phyloP scores from a whole-genome alignment of 2,113 vertebrate species.

The Platichthys stellatus region DNA sequence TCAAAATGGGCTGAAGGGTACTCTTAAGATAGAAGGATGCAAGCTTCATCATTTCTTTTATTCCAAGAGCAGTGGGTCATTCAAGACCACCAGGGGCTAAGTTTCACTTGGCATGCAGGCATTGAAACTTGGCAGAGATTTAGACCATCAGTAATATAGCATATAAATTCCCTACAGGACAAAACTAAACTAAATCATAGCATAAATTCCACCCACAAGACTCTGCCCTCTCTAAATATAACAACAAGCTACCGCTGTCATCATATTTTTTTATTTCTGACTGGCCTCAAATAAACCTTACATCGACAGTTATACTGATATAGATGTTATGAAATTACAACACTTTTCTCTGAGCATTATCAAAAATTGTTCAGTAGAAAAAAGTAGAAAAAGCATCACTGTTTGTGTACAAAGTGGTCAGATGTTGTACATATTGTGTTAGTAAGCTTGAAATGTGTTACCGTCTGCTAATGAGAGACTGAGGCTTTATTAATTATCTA shows the following conservation, averaged over 20 bases:
- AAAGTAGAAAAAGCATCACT: no score
- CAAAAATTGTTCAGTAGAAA: background rate
- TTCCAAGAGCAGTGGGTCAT: slow-evolving; percentile 35
- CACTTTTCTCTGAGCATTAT: background rate
- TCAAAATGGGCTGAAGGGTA: slow-evolving; percentile 22
- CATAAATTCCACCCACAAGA: slow-evolving; percentile 14
- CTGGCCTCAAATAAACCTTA: background rate
- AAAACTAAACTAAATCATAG: background rate
- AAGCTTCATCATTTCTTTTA: slow-evolving; percentile 43
- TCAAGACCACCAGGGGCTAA: slow-evolving; percentile 47
- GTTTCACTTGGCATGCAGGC: slow-evolving; percentile 55
- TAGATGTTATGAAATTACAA: slow-evolving; percentile 2
- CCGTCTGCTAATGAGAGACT: no score
- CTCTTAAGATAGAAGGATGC: slow-evolving; percentile 45
- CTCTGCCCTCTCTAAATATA: slow-evolving; percentile 5
- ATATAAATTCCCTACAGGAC: slow-evolving; percentile 14
- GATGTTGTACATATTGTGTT: no score
- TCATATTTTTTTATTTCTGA: slow-evolving; percentile 14
- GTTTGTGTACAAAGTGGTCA: no score
- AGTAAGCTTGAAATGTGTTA: no score
- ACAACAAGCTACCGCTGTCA: background rate
- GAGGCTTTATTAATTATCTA: no score
- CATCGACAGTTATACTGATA: background rate
- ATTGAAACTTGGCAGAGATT: slow-evolving; percentile 37
- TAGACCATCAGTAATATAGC: slow-evolving; percentile 5